Conservation (phyloP, 2,888 invertebrate genomes). For the Microplitis manilae region DNA sequence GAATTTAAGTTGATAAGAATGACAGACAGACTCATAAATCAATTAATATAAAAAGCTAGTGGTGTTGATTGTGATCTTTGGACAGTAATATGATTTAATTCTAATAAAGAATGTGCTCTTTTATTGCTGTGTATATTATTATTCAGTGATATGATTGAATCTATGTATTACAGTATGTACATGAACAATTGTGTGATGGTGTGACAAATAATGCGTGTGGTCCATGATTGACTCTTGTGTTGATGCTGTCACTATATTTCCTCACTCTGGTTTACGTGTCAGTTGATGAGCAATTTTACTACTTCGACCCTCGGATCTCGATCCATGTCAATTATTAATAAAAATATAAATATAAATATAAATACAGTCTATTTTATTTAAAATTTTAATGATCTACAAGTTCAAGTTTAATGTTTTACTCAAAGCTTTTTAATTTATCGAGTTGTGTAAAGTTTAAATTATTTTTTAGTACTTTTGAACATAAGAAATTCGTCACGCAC, state of each 20-base stretch:
- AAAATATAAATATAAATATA: background rate
- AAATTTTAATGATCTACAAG: no score
- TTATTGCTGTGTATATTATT: background rate
- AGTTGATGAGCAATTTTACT: background rate
- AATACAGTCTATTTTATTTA: no score
- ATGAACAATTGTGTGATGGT: background rate
- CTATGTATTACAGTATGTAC: background rate
- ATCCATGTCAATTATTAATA: background rate
- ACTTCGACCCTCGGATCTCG: background rate
- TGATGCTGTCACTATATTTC: background rate
- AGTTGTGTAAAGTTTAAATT: background rate
- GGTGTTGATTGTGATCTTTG: background rate
- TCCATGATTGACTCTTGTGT: background rate
- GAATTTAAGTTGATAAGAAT: slow-evolving; percentile 14
- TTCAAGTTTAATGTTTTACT: no score
- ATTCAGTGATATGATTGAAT: background rate
- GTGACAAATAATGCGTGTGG: slow-evolving; percentile 17
- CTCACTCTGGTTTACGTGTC: background rate
- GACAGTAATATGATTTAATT: slow-evolving; percentile 27
- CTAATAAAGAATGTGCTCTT: slow-evolving; percentile 18
- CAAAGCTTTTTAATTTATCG: background rate
- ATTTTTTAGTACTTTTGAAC: background rate
- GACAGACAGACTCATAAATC: slow-evolving; percentile 25
- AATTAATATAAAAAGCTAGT: slow-evolving; percentile 14
- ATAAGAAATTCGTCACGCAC: slow-evolving; percentile 22